Percentiles rank a stretch among this genome's conserved stretches.
phyloP scores from a whole-genome alignment of 2,888 invertebrate species.

The Diarsia brunnea region DNA sequence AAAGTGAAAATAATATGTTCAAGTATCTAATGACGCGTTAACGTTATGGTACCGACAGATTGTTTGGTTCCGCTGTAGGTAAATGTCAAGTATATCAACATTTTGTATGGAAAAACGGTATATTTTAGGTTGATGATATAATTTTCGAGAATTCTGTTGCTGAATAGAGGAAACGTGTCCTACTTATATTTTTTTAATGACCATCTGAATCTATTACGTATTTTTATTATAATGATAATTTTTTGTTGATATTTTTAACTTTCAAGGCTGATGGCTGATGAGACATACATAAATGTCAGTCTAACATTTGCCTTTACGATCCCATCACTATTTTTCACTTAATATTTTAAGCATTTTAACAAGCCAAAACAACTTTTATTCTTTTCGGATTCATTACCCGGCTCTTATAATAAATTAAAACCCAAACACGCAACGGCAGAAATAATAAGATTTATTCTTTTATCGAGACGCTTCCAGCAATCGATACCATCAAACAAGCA shows the following conservation, averaged over 20 bases:
- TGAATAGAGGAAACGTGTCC: constrained; percentile 5
- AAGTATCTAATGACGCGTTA: constrained; percentile 50
- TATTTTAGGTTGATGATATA: constrained; percentile 5
- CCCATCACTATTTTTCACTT: background rate
- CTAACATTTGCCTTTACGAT: constrained; percentile 17
- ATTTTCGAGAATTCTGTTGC: constrained; percentile 7
- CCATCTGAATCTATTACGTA: constrained; percentile 16
- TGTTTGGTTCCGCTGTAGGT: constrained; percentile 51
- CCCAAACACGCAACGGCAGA: constrained; percentile 12
- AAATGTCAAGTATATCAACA: constrained; percentile 49
- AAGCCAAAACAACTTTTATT: background rate
- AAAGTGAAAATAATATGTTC: constrained; percentile 56
- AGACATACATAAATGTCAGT: background rate
- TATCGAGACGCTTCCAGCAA: constrained; percentile 45
- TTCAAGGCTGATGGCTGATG: constrained; percentile 14
- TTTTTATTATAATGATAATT: constrained; percentile 5
- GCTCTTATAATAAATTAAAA: constrained; percentile 18
- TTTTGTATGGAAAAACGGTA: background rate
- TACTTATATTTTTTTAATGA: constrained; percentile 10
- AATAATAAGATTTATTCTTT: constrained; percentile 21
- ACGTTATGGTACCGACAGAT: constrained; percentile 42
- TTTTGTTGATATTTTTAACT: background rate
- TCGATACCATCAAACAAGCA: constrained; percentile 47
- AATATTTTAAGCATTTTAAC: background rate
- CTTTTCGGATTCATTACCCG: background rate